Evolutionary conservation across 2,113 vertebrate species (phyloP), one percentile per base, ranked within the genome.

Genomic region (Seriola aureovittata): DNA sequence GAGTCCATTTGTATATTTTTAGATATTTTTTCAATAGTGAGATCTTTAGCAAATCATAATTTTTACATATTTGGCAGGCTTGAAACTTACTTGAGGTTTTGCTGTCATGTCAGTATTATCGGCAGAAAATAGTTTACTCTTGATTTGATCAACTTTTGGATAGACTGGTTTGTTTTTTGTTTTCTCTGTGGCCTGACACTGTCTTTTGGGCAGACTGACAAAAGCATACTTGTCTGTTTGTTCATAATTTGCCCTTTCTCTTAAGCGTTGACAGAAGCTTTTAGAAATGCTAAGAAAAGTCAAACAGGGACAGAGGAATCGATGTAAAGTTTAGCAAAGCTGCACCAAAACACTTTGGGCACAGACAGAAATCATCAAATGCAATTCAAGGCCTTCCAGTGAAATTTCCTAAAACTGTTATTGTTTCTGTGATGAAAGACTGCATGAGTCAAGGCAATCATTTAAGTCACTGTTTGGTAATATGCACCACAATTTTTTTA

Each of bases 141-240:
- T 71, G n/a, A 46, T 78, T 80, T 68, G 42, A 66, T 74, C 5
- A 66, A 57, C 55, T 67, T 75, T 55, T 50, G 57, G 21, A 46
- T 1, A 40, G 38, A 11, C 34, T 23, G 32, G 11, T 42, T 11
- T 32, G n/a, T 38, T 38, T 32, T 55, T 42, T 25, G 14, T 69
- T 55, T 50, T 21, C 36, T 71, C 46, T 50, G 42, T 70, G 17
- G 23, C 19, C 38, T 2, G 16, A 38, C 46, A 14, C 11, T 48
- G n/a, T 65, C 55, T 84, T 50, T 42, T 71, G 54, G 25, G 55
- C 80, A 79, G 75, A 82, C 34, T 71, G 68, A 82, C 34, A 60
- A 81, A 86, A 77, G 5, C 25, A 29, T 5, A 36, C n/a, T 8
- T 48, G n/a, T 63, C 25, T 65, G 12, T 79, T 74, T 81, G 52